These are phyloP conservation scores for Sardinella longiceps DNA, from an alignment of 2,797 vertebrate genomes.

Conservation along the genomic window DNA sequence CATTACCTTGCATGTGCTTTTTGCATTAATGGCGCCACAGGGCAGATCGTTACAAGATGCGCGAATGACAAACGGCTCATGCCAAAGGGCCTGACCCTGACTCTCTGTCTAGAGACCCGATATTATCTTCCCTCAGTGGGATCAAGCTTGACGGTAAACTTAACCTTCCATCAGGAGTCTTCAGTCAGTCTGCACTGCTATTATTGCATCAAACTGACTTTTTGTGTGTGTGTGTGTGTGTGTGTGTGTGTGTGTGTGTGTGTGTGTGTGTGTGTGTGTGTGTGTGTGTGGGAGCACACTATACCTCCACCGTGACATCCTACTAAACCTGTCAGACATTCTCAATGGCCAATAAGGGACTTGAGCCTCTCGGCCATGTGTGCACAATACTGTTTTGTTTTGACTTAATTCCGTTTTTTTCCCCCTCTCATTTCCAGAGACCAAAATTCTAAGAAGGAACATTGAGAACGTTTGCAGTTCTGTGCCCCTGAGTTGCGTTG, in stretches of 20 bases:
- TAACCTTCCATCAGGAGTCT: slow-evolving; percentile 29
- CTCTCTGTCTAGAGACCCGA: neutral
- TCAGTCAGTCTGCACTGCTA: slow-evolving; percentile 37
- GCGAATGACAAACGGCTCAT: slow-evolving; percentile 26
- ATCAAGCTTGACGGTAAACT: neutral
- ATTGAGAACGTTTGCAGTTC: slow-evolving; percentile 46
- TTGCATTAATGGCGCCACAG: neutral
- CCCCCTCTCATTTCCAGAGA: neutral
- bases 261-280: too few relatives aligned
- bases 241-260: neutral
- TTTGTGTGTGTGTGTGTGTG: neutral
- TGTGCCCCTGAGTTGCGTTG: slow-evolving; percentile 29
- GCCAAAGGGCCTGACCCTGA: neutral
- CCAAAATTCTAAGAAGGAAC: slow-evolving; percentile 31
- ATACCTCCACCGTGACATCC: neutral
- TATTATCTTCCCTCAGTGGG: neutral
- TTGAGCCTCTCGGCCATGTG: slow-evolving; percentile 22
- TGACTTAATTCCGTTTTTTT: slow-evolving; percentile 28
- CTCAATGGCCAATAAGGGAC: slow-evolving; percentile 27
- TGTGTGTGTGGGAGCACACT: neutral
- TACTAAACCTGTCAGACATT: slow-evolving; percentile 52
- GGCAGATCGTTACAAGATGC: slow-evolving; percentile 2
- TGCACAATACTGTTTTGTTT: slow-evolving; percentile 41
- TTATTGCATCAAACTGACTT: slow-evolving; percentile 42
- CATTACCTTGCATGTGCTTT: slow-evolving; percentile 10